phyloP scores from a whole-genome alignment of 2,797 vertebrate species.

The Hoplostethus mediterraneus region DNA sequence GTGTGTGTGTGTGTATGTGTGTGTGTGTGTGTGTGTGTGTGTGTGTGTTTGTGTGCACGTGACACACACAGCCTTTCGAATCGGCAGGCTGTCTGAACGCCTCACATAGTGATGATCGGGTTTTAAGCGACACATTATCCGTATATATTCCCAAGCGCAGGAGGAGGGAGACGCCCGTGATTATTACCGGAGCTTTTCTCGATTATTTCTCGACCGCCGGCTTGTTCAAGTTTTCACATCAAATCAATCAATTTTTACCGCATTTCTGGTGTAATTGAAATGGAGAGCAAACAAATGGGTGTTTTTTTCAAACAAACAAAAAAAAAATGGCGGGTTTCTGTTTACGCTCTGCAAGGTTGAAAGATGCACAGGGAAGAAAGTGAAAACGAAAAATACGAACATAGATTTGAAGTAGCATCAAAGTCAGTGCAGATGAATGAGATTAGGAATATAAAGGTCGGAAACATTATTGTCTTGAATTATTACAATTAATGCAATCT shows the following conservation, averaged over 20 bases:
- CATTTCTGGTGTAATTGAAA: background rate
- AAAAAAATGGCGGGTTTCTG: background rate
- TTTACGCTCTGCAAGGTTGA: background rate
- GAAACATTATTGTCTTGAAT: no score
- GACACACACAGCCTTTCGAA: background rate
- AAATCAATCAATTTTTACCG: background rate
- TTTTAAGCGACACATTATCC: background rate
- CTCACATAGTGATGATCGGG: background rate
- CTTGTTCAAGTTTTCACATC: background rate
- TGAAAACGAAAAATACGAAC: no score
- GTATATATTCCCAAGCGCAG: background rate
- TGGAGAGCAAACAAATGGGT: background rate
- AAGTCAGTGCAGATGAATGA: no score
- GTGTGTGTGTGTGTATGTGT: constrained; percentile 3
- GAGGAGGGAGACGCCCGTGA: no score
- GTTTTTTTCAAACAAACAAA: background rate
- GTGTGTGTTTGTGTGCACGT: constrained; percentile 5
- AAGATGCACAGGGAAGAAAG: background rate
- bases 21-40: constrained; percentile 9
- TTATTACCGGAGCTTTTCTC: no score
- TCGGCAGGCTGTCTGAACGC: background rate
- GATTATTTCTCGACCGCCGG: no score
- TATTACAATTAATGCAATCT: no score
- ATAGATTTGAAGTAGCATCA: no score
- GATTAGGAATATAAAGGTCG: no score